Base-by-base conservation (phyloP, 2,113 vertebrate species). In the Nothocercus julius region DNA sequence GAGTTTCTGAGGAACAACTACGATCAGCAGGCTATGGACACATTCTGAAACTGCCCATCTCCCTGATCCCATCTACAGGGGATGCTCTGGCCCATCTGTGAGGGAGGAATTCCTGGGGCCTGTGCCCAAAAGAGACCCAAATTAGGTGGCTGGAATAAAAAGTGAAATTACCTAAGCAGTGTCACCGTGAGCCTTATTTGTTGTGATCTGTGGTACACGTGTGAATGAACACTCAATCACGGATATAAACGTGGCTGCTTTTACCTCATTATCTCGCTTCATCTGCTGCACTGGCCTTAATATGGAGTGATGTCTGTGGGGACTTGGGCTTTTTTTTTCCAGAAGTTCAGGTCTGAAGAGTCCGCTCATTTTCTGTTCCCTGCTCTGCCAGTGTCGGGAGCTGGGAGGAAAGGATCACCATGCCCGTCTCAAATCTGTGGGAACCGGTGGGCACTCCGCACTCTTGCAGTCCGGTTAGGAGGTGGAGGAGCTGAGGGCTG, bases 111-210 rank as follows among this genome's bases (percentile, higher is more conserved):
- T 58, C 42, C 51, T 49, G 7, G 42, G 19, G 6, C 24, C 62
- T 75, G 69, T 27, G 36, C 36, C 68, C 27, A n/a, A 38, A 67
- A 62, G 6, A 11, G 54, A 58, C 28, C 54, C 54, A 17, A 27
- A 14, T 8, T 1, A 17, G 17, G 24, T 28, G 34, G 42, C 40
- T 32, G 24, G 47, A 76, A 30, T 22, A 14, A 47, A 47, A 62
- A 42, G 28, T 13, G 47, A 56, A 11, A 69, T 30, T 3, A 49
- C 40, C 54, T 13, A 13, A 0, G 0, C 0, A 1, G 38, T 62
- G 51, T 13, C 1, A 0, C 9, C 0, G 3, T 38, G n/a, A 28
- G 27, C 38, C 0, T 0, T 47, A 9, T 1, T 8, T n/a, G 45
- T 16, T 21, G 53, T 27, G 68, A 45, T 28, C 36, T 2, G 27